Conservation (phyloP, 2,797 vertebrate genomes). For the Rhinogobio ventralis region DNA sequence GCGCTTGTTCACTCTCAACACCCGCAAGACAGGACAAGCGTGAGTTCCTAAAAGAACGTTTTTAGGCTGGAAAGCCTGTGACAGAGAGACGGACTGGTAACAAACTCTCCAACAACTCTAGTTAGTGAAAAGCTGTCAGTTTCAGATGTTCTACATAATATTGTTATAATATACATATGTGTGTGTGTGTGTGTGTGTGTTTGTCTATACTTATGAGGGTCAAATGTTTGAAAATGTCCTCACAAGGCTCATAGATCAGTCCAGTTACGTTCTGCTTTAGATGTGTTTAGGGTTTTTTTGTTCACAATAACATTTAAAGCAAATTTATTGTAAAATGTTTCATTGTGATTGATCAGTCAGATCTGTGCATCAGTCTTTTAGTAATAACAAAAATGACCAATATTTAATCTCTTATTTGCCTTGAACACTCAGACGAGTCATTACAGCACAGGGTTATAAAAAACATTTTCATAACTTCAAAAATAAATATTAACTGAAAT, state of each 20-base stretch:
- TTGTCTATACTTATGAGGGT: background rate
- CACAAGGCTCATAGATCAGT: background rate
- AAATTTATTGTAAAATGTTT: background rate
- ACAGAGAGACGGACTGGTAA: background rate
- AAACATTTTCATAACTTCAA: background rate
- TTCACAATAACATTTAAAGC: background rate
- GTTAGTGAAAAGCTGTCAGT: background rate
- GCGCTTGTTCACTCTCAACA: conserved; percentile 91
- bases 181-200: background rate
- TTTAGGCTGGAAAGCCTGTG: background rate
- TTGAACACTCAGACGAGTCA: background rate
- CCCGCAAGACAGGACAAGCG: conserved; percentile 73
- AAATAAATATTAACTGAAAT: background rate
- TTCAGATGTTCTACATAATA: no score
- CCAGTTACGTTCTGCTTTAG: background rate
- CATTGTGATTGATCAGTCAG: background rate
- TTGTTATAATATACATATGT: background rate
- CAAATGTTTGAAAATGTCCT: no score
- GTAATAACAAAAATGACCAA: background rate
- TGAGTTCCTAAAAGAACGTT: background rate
- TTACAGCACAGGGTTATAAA: background rate
- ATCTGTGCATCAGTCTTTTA: background rate
- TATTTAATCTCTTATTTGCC: background rate
- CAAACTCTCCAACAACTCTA: background rate
- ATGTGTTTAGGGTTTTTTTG: background rate